These are phyloP conservation scores for Nematopogon swammerdamellus DNA, from an alignment of 2,888 invertebrate genomes.

Conservation along the genomic window DNA sequence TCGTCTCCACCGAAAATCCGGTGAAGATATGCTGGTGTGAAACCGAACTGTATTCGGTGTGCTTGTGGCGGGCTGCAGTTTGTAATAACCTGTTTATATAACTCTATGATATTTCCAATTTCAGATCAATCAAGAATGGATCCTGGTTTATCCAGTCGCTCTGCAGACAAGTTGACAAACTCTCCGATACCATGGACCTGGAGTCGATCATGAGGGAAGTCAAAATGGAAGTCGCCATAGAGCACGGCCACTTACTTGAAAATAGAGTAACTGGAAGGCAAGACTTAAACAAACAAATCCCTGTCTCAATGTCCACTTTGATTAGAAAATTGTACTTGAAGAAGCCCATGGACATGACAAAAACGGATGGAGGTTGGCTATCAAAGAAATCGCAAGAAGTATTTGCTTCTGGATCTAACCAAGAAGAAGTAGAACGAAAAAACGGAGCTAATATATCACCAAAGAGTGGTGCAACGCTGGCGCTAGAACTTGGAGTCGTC, in stretches of 20 bases:
- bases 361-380: too few relatives aligned
- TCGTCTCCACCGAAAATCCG: too few relatives aligned
- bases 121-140: constrained; percentile 24
- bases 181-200: constrained; percentile 23
- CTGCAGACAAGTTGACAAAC: constrained; percentile 26
- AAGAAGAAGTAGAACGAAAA: too few relatives aligned
- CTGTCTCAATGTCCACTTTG: constrained; percentile 25
- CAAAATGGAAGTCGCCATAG: constrained; percentile 31
- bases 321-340: constrained; percentile 29
- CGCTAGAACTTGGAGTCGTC: background rate
- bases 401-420: too few relatives aligned
- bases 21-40: too few relatives aligned
- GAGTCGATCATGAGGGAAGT: constrained; percentile 33
- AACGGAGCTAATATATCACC: too few relatives aligned
- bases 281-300: constrained; percentile 29
- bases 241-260: constrained; percentile 20
- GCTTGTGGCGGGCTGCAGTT: too few relatives aligned
- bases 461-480: too few relatives aligned
- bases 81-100: too few relatives aligned
- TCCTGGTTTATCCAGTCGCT: constrained; percentile 40
- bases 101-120: background rate
- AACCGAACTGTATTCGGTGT: too few relatives aligned
- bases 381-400: too few relatives aligned
- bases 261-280: constrained; percentile 20
- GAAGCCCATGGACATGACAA: background rate